Conservation (phyloP, 2,113 vertebrate genomes). For the pig (Sus scrofa) region DNA sequence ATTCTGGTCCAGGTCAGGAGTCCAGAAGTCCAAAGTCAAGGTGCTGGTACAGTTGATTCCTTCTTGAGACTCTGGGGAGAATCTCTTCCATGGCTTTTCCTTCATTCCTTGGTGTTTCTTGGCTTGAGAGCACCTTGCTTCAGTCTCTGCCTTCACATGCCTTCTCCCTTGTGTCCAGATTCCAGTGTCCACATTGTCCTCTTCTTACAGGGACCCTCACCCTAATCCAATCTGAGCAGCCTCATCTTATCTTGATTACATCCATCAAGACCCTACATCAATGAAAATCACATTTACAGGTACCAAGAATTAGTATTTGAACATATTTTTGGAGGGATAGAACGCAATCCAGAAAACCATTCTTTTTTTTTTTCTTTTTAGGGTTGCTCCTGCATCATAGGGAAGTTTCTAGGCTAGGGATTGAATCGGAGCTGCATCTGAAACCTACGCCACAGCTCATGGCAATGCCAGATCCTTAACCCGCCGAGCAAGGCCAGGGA, state of each 20-base stretch:
- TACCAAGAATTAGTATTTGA: background rate
- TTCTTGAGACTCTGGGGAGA: background rate
- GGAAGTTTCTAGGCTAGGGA: too few relatives aligned
- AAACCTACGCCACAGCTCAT: too few relatives aligned
- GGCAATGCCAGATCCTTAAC: too few relatives aligned
- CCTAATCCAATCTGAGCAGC: background rate
- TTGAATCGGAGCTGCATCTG: too few relatives aligned
- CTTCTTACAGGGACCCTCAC: background rate
- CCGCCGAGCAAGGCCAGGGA: too few relatives aligned
- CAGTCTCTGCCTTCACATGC: background rate
- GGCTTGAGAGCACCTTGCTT: background rate
- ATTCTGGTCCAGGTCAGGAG: background rate
- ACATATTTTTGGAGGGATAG: background rate
- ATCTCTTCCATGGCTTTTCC: background rate
- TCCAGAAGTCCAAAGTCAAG: too few relatives aligned
- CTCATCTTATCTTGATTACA: background rate
- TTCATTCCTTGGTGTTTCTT: background rate
- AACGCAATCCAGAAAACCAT: too few relatives aligned
- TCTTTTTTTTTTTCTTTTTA: too few relatives aligned
- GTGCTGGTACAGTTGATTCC: accelerated
- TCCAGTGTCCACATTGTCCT: background rate
- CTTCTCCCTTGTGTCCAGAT: background rate
- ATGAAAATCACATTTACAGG: background rate
- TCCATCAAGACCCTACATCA: background rate
- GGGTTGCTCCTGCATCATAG: too few relatives aligned